Base-by-base conservation (phyloP, 2,113 vertebrate genomes). In the Datnioides undecimradiatus region DNA sequence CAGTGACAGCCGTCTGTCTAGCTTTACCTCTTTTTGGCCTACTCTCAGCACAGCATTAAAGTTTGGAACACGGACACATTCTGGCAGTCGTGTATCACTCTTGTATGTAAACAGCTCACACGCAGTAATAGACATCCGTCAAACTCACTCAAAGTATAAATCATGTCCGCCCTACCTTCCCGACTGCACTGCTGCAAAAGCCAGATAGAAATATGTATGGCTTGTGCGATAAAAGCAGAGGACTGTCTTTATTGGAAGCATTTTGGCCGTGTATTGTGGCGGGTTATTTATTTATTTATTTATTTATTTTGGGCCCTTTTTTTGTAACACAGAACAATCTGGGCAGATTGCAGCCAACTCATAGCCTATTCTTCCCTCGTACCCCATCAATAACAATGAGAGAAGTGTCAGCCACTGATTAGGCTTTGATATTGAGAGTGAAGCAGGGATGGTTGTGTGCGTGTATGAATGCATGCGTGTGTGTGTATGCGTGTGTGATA, bases 331-430 rank as follows among this genome's bases (percentile, higher is more conserved):
- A n/a, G 51, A 84, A 73, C 40, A 76, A 70, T 80, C 45, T 29
- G 8, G 34, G 67, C 36, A 85, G 49, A 80, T 76, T 72, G 57
- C 59, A 69, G 46, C 78, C 67, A 72, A 63, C 70, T 76, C 51
- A 46, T 69, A 64, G 45, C 41, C 68, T 55, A 85, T 73, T 90
- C 76, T 69, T 76, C 21, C 57, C 66, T 69, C 52, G 21, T 60
- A 88, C 54, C 34, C 81, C 77, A 90, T 93, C 87, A 86, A 87
- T 86, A 90, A 87, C 80, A 83, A 82, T 87, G 67, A 83, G 72
- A 68, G 76, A 75, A 33, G 73, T 86, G 84, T 80, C 80, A 85
- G 48, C 70, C 67, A 11, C 79, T 92, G 88, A 92, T 92, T 88
- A 84, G 54, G 43, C 74, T 84, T 82, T 87, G 83, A 85, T 82